These are phyloP conservation scores for Eumacrocentrus americanus DNA, from an alignment of 2,888 invertebrate genomes.

Conservation along the genomic window DNA sequence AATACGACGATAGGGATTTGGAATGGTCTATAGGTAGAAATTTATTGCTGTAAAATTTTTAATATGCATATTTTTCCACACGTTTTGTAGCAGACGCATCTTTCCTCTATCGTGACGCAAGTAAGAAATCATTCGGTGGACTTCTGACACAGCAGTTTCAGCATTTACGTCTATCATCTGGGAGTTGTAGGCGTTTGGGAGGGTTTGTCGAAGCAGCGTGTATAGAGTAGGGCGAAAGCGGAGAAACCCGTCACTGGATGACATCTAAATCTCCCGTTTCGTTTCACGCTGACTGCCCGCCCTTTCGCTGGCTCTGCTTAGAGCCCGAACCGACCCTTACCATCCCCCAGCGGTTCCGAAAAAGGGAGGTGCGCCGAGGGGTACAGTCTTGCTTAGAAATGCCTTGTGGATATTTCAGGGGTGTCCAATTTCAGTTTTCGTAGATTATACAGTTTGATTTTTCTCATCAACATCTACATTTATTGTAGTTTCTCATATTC, in stretches of 20 bases:
- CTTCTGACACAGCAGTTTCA: constrained; percentile 39
- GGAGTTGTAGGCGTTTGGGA: constrained; percentile 27
- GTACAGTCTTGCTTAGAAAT: constrained; percentile 41
- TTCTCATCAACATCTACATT: no score
- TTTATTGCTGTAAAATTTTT: no score
- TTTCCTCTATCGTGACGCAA: neutral
- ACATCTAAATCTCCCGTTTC: constrained; percentile 59
- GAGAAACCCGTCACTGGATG: constrained; percentile 56
- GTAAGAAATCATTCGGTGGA: constrained; percentile 4
- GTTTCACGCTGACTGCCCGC: constrained; percentile 57
- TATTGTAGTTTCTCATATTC: no score
- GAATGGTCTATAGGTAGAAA: no score
- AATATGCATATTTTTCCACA: no score
- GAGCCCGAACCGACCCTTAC: constrained; percentile 36
- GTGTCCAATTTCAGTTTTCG: constrained; percentile 33
- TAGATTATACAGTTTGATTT: neutral
- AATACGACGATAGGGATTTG: neutral
- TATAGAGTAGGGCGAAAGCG: constrained; percentile 38
- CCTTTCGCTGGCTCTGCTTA: constrained; percentile 52
- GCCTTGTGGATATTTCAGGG: constrained; percentile 29
- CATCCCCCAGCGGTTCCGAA: constrained; percentile 30
- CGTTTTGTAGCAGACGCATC: no score
- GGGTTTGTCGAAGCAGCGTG: constrained; percentile 17
- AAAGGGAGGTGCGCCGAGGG: constrained; percentile 41
- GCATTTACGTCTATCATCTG: constrained; percentile 47